Conservation (phyloP, 1,140 invertebrate genomes). For the Macrocentrus cingulum region DNA sequence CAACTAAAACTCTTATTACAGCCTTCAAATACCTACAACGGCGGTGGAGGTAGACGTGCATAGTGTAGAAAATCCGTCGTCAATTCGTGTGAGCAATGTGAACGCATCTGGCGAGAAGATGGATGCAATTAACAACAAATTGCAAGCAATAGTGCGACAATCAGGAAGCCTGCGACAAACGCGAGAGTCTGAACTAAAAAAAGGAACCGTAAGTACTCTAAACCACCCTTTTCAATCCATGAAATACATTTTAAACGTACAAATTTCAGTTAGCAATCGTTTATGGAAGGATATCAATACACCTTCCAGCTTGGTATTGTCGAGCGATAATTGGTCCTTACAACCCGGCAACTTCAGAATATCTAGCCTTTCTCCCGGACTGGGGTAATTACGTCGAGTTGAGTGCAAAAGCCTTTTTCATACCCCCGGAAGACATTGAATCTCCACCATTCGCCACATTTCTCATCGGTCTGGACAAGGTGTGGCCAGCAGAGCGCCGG, state of each 20-base stretch:
- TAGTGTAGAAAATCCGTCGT: slow-evolving; percentile 40
- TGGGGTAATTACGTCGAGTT: slow-evolving; percentile 38
- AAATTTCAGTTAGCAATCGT: slow-evolving; percentile 35
- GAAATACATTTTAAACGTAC: too few species aligned
- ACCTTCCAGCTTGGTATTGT: slow-evolving; percentile 38
- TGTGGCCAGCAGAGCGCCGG: slow-evolving; percentile 35
- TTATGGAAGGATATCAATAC: slow-evolving; percentile 20
- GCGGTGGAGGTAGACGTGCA: slow-evolving; percentile 39
- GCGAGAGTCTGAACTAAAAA: too few species aligned
- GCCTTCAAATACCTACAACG: slow-evolving; percentile 25
- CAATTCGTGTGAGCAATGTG: slow-evolving; percentile 26
- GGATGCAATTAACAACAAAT: slow-evolving; percentile 21
- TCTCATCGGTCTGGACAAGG: slow-evolving; percentile 38
- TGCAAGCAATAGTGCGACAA: slow-evolving; percentile 26
- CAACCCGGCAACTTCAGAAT: slow-evolving; percentile 26
- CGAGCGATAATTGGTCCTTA: slow-evolving; percentile 35
- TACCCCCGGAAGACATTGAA: slow-evolving; percentile 21
- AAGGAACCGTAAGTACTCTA: too few species aligned
- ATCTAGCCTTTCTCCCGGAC: slow-evolving; percentile 43
- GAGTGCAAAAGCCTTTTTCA: slow-evolving; percentile 32
- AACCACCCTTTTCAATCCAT: too few species aligned
- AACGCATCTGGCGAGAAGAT: slow-evolving; percentile 17
- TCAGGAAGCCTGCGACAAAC: slow-evolving; percentile 3
- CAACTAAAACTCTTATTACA: not conserved
- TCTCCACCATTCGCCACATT: slow-evolving; percentile 38